Evolutionary conservation across 2,113 vertebrate species (phyloP).

Genomic region (Gobius niger): DNA sequence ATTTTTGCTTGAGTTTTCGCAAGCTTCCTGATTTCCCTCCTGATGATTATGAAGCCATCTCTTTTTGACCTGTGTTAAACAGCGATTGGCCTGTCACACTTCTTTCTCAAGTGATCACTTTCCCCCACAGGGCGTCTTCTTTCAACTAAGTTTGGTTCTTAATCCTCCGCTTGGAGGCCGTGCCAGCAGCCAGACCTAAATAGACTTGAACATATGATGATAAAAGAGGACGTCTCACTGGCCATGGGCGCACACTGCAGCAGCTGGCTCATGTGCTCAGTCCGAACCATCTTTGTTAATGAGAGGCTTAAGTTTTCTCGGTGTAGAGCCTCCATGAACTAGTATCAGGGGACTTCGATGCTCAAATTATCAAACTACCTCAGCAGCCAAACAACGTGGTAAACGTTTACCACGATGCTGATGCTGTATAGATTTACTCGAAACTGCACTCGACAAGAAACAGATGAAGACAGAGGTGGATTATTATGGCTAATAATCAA

Average conservation of each 20-base stretch:
- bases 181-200: conserved; percentile 69
- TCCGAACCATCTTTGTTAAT: conserved; percentile 45
- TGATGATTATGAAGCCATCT: conserved; percentile 1
- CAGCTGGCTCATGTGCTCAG: conserved; percentile 67
- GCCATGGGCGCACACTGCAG: conserved; percentile 24
- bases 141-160: conserved; percentile 61
- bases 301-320: conserved; percentile 42
- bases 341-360: conserved; percentile 45
- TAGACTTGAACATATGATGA: conserved; percentile 64
- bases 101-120: conserved; percentile 27
- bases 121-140: conserved; percentile 41
- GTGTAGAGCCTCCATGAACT: conserved; percentile 60
- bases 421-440: conserved; percentile 29
- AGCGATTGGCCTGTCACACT: conserved; percentile 3
- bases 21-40: too few relatives aligned
- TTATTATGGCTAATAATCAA: conserved; percentile 32
- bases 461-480: conserved; percentile 38
- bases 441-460: conserved; percentile 40
- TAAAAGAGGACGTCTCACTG: conserved; percentile 56
- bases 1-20: too few relatives aligned
- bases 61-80: conserved; percentile 4
- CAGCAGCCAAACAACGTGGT: conserved; percentile 11
- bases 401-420: neutral
- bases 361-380: conserved; percentile 44
- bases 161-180: conserved; percentile 50